phyloP scores from a whole-genome alignment of 2,888 invertebrate species.

The Tenthredo amoena region DNA sequence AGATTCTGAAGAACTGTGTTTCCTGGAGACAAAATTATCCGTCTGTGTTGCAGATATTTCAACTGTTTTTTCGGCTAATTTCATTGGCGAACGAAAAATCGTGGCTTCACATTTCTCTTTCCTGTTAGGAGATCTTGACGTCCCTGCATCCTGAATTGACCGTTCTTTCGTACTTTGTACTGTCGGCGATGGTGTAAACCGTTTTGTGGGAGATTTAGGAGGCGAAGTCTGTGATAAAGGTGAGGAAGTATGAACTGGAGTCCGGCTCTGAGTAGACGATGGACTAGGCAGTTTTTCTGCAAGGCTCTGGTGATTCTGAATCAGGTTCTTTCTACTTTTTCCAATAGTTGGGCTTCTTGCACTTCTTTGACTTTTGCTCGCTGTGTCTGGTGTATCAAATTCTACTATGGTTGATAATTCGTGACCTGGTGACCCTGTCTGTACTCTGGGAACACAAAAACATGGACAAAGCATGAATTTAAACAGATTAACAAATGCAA shows the following conservation, averaged over 20 bases:
- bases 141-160: not conserved
- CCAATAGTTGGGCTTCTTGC: conserved; percentile 62
- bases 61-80: not conserved
- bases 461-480: not conserved
- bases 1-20: conserved; percentile 20
- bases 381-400: conserved; percentile 84
- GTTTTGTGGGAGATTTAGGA: conserved; percentile 26
- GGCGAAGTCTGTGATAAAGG: not conserved
- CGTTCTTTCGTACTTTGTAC: not conserved
- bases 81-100: not conserved
- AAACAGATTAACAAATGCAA: not conserved
- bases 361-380: conserved; percentile 70
- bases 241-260: conserved; percentile 16
- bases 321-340: conserved; percentile 50
- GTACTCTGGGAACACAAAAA: conserved; percentile 61
- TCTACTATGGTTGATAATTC: conserved; percentile 86
- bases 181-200: not conserved
- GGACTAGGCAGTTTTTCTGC: conserved; percentile 7
- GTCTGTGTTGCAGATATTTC: conserved; percentile 33
- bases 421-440: conserved; percentile 75
- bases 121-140: not conserved
- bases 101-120: not conserved
- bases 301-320: conserved; percentile 13
- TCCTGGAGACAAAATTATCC: conserved; percentile 6
- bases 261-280: conserved; percentile 2